A percentile compares a stretch with the other conserved stretches of the same genome.
Evolutionary conservation across 2,888 invertebrate genomes (phyloP).

Genomic region (Campoplex nolae): DNA sequence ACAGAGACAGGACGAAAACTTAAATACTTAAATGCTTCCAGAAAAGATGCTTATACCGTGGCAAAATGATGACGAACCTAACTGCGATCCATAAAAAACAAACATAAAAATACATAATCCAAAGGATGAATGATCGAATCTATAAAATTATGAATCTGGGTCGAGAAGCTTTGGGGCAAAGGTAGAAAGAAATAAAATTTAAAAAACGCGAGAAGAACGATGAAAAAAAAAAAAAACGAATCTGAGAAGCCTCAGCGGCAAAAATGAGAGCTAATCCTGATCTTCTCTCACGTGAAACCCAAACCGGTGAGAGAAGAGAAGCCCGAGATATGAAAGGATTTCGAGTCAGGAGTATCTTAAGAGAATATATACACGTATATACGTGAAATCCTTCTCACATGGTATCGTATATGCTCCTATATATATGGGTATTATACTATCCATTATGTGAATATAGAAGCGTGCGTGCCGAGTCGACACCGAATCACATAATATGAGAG

Average conservation of each 20-base stretch:
- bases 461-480: constrained; percentile 65
- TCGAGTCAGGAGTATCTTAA: constrained; percentile 56
- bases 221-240: constrained; percentile 20
- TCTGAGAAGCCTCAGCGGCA: constrained; percentile 60
- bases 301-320: constrained; percentile 61
- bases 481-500: constrained; percentile 65
- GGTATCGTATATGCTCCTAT: constrained; percentile 40
- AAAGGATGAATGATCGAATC: neutral
- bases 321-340: constrained; percentile 66
- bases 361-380: constrained; percentile 6
- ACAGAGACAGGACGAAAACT: too few relatives aligned
- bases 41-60: neutral
- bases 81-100: neutral
- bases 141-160: constrained; percentile 38
- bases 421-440: constrained; percentile 60
- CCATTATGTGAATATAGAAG: constrained; percentile 57
- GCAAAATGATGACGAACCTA: too few relatives aligned
- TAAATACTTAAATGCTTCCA: neutral
- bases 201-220: neutral
- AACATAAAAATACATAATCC: neutral
- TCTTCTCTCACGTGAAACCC: constrained; percentile 65
- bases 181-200: neutral
- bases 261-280: constrained; percentile 65
- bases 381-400: constrained; percentile 11
- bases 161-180: constrained; percentile 12